Base-by-base conservation (phyloP, 2,113 vertebrate genomes). In the Uria lomvia region DNA sequence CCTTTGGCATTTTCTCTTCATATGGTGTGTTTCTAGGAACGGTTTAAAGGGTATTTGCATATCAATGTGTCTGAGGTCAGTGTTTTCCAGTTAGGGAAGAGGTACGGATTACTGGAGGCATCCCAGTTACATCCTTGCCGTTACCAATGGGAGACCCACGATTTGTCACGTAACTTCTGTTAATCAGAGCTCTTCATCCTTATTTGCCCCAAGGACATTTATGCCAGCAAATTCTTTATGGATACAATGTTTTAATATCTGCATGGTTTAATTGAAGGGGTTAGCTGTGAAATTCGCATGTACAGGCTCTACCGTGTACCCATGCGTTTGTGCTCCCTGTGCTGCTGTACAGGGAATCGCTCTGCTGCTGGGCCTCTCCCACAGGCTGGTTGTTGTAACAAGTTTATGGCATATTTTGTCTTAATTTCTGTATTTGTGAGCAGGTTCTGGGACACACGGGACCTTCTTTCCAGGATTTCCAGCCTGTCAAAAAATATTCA, bases 81-180 rank as follows among this genome's bases (percentile, higher is more conserved):
- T 20, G 52, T 53, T 74, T 71, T 40, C 43, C 43, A 18, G 20
- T 18, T 15, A 47, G 58, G 36, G 5, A 7, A n/a, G 42, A 38
- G 24, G 11, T 49, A 4, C 0, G 4, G 81, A 16, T 53, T 36
- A 15, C 47, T 16, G 56, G 13, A 18, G 19, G 29, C 56, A 53
- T 16, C 71, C 72, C 26, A 5, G 17, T 29, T 26, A 36, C 47
- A 12, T 9, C 73, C 23, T 63, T 90, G 67, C 53, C 26, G 0
- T 26, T 12, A 11, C 40, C 45, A 12, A 0, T 1, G 16, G 30
- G 29, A 78, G 17, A 6, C 45, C 38, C 16, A 0, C 1, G 1
- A 32, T 62, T 62, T 68, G 8, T 36, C 32, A 50, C 2, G 0
- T 13, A 42, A 23, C 36, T 26, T 59, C 34, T 23, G 58, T 43